Conservation (phyloP, 2,888 invertebrate genomes). For the Odontothrips loti region DNA sequence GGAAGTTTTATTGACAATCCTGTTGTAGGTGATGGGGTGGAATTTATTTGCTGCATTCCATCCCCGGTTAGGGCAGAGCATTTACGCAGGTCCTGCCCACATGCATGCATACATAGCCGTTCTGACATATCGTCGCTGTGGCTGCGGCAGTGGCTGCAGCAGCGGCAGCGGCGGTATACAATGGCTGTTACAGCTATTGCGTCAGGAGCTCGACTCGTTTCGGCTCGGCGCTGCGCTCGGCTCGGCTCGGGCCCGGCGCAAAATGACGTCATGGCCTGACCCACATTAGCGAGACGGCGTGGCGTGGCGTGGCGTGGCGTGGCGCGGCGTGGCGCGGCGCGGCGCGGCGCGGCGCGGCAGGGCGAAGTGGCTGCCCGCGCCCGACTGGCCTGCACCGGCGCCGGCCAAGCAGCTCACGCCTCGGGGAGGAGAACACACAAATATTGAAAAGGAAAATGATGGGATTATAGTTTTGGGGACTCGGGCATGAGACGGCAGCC, state of each 20-base stretch:
- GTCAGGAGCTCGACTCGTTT: slow-evolving; percentile 4
- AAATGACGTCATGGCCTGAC: slow-evolving; percentile 26
- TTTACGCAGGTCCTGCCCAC: not conserved
- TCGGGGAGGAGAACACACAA: too few species aligned
- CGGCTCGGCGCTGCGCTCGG: slow-evolving; percentile 12
- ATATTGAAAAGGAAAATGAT: too few species aligned
- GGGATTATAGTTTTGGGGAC: too few species aligned
- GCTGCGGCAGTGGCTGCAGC: not conserved
- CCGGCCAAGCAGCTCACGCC: too few species aligned
- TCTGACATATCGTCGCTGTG: not conserved
- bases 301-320: not conserved
- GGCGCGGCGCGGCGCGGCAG: not conserved
- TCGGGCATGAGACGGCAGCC: too few species aligned
- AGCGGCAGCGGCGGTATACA: slow-evolving; percentile 16
- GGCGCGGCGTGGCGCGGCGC: not conserved
- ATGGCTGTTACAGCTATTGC: slow-evolving; percentile 18
- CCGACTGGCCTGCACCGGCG: too few species aligned
- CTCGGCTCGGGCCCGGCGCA: slow-evolving; percentile 15
- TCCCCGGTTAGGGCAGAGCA: not conserved
- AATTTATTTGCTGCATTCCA: not conserved
- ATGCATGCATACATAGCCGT: not conserved
- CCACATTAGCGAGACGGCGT: slow-evolving; percentile 4
- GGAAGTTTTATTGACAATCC: too few species aligned
- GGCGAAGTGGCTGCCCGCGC: not conserved
- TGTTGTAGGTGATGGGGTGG: not conserved